Percentiles rank a stretch among this genome's conserved stretches.
Evolutionary conservation across 2,797 vertebrate species (phyloP).

Genomic region (Alauda arvensis): DNA sequence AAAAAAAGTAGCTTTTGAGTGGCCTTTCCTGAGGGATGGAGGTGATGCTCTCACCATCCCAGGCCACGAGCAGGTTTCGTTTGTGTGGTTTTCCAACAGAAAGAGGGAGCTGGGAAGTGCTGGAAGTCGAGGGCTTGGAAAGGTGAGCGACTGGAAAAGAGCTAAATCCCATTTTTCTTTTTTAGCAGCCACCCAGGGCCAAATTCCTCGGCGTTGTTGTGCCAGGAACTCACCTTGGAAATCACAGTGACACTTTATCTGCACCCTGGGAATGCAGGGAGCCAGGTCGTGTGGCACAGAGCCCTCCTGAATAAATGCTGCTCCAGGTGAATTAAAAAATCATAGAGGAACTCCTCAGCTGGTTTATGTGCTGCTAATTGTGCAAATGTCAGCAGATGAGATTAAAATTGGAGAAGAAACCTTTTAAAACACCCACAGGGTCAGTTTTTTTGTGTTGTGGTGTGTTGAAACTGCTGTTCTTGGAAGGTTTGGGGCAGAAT

Average conservation of each 20-base stretch:
- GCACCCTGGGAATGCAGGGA: not conserved
- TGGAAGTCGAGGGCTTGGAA: not conserved
- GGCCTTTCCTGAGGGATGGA: not conserved
- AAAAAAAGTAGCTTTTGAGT: not conserved
- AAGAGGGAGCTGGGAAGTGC: not conserved
- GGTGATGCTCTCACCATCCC: not conserved
- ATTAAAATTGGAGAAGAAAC: not conserved
- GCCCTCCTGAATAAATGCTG: not conserved
- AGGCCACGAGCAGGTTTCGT: not conserved
- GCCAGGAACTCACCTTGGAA: not conserved
- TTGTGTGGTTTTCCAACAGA: fast-evolving
- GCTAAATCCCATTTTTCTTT: not conserved
- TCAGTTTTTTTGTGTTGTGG: not conserved
- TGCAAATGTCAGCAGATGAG: not conserved
- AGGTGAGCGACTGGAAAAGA: not conserved
- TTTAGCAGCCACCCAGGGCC: not conserved
- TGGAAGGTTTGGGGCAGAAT: not conserved
- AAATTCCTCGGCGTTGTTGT: not conserved
- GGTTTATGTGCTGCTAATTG: not conserved
- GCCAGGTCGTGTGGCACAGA: fast-evolving
- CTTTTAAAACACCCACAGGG: fast-evolving
- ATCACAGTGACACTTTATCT: not conserved
- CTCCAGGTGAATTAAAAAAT: not conserved
- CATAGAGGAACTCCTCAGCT: not conserved
- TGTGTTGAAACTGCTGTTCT: not conserved